Percentiles rank a stretch among this genome's conserved stretches.
These are phyloP conservation scores for Gavia stellata DNA, from an alignment of 2,113 vertebrate genomes.

Conservation along the genomic window DNA sequence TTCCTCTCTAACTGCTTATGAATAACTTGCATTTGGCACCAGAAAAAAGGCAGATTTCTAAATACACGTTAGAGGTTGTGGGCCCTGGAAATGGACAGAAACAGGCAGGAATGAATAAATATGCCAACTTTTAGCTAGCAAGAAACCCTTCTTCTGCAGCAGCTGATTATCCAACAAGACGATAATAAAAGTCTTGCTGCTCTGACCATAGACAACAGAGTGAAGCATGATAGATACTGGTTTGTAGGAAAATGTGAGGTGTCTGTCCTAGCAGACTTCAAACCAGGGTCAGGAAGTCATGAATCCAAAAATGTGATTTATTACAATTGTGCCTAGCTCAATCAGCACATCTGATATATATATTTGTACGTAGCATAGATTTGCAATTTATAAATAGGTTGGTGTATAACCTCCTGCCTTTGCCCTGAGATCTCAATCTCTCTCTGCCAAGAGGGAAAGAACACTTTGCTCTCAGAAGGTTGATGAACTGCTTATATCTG, in stretches of 20 bases:
- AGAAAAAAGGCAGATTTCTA: not conserved
- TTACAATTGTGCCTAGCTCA: not conserved
- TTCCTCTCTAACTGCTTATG: not conserved
- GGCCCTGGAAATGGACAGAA: not conserved
- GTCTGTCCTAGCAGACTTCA: not conserved
- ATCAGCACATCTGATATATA: not conserved
- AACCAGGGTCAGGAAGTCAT: not conserved
- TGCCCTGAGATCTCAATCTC: not conserved
- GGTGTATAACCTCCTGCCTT: not conserved
- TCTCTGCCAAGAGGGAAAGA: not conserved
- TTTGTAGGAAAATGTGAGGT: not conserved
- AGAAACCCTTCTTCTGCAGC: not conserved
- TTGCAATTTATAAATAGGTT: not conserved
- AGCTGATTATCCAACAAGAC: not conserved
- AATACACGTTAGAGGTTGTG: not conserved
- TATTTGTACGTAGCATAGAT: not conserved
- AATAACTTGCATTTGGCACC: not conserved
- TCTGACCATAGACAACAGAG: not conserved
- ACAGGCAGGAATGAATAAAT: not conserved
- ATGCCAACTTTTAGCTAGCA: not conserved
- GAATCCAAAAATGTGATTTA: not conserved
- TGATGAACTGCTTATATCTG: not conserved
- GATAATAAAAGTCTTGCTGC: not conserved
- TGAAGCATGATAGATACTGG: not conserved
- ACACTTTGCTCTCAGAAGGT: not conserved